Conservation (phyloP, 2,797 vertebrate species). For the Margarornis squamiger region DNA sequence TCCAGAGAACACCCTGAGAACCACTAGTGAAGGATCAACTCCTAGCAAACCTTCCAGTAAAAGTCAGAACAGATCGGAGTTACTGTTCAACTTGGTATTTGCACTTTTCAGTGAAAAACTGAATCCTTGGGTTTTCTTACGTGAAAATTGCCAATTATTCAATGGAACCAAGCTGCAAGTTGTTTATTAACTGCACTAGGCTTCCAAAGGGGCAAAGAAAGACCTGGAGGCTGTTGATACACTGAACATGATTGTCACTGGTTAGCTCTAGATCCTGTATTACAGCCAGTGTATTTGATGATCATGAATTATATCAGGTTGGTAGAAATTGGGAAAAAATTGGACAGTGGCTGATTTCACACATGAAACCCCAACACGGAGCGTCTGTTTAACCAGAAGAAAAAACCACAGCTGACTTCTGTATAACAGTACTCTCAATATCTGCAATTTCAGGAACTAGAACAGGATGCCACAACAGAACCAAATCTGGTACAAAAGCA, state of each 20-base stretch:
- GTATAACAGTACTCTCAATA: not conserved
- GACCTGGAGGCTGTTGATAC: accelerated
- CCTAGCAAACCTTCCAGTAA: not conserved
- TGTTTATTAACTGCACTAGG: not conserved
- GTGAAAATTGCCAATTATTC: not conserved
- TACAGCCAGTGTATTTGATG: not conserved
- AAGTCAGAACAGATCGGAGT: not conserved
- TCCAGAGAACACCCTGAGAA: not conserved
- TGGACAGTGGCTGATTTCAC: not conserved
- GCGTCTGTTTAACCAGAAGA: not conserved
- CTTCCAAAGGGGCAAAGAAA: not conserved
- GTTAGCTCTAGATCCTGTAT: not conserved
- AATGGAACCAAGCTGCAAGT: not conserved
- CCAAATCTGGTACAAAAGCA: not conserved
- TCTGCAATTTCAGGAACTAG: not conserved
- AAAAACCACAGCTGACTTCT: not conserved
- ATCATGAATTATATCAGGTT: not conserved
- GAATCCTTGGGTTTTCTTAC: not conserved
- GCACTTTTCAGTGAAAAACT: not conserved
- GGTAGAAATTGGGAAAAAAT: not conserved
- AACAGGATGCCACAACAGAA: not conserved
- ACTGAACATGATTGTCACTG: accelerated
- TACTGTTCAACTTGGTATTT: not conserved
- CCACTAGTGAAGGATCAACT: not conserved
- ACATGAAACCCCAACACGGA: not conserved